These are phyloP conservation scores for Priocnemis perturbator DNA, from an alignment of 2,888 invertebrate species.

Conservation along the genomic window DNA sequence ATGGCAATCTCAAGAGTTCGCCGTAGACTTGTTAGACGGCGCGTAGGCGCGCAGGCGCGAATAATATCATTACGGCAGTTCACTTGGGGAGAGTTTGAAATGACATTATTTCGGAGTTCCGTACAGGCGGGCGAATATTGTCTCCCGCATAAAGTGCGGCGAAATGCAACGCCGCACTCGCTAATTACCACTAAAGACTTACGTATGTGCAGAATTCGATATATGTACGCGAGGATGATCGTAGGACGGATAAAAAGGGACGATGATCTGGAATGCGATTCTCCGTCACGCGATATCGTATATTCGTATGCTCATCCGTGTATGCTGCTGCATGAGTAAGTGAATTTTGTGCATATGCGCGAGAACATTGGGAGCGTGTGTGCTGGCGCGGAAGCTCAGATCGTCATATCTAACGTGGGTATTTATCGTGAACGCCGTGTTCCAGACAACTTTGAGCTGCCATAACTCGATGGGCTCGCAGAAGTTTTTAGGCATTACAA, in stretches of 20 bases:
- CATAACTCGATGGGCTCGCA: constrained; percentile 5
- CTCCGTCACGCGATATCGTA: background rate
- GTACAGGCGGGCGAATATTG: constrained; percentile 6
- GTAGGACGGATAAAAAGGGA: background rate
- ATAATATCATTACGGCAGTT: constrained; percentile 27
- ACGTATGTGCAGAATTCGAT: constrained; percentile 3
- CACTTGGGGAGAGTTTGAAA: constrained; percentile 25
- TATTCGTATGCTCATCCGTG: too few species aligned
- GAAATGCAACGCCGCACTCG: constrained; percentile 5
- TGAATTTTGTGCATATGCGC: too few species aligned
- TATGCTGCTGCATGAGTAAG: too few species aligned
- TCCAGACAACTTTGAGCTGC: background rate
- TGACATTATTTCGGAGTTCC: constrained; percentile 30
- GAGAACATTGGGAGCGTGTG: background rate
- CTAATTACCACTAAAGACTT: constrained; percentile 29
- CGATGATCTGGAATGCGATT: constrained; percentile 1
- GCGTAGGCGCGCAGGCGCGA: constrained; percentile 14
- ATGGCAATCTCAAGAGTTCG: too few species aligned
- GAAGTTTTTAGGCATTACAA: constrained; percentile 32
- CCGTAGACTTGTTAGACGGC: constrained; percentile 10
- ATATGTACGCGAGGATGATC: constrained; percentile 13
- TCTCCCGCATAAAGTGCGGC: constrained; percentile 9
- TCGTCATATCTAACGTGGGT: constrained; percentile 19
- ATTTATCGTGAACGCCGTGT: constrained; percentile 13
- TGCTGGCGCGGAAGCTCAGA: constrained; percentile 11